These are phyloP conservation scores for Phalacrocorax brasilianus DNA, from an alignment of 2,113 vertebrate species.

Conservation along the genomic window DNA sequence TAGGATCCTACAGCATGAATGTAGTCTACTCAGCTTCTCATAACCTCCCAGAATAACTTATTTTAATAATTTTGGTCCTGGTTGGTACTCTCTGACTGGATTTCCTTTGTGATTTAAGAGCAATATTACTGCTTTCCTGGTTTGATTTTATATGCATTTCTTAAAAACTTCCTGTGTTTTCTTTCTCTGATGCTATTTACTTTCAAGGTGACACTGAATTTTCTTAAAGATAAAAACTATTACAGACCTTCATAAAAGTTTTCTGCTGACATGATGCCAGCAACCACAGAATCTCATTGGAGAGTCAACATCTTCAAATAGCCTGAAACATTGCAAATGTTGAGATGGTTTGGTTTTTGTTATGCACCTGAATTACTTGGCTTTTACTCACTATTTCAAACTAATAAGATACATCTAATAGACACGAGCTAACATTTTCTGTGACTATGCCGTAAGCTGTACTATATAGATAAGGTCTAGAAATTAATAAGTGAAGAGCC, in stretches of 20 bases:
- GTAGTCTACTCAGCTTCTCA: neutral
- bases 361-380: neutral
- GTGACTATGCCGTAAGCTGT: neutral
- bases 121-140: neutral
- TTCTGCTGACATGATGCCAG: neutral
- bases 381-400: neutral
- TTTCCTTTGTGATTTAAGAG: neutral
- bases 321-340: neutral
- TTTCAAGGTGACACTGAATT: neutral
- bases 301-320: neutral
- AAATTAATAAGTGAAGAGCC: neutral
- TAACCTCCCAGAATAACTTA: neutral
- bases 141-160: neutral
- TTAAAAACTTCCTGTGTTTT: neutral
- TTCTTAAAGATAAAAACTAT: neutral
- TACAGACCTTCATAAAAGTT: neutral
- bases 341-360: neutral
- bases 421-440: neutral
- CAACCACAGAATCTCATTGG: neutral
- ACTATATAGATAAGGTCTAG: neutral
- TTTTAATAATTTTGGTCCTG: neutral
- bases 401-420: neutral
- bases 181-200: neutral
- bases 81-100: neutral
- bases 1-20: neutral